phyloP scores from a whole-genome alignment of 2,888 invertebrate genomes.

The Plusia festucae region DNA sequence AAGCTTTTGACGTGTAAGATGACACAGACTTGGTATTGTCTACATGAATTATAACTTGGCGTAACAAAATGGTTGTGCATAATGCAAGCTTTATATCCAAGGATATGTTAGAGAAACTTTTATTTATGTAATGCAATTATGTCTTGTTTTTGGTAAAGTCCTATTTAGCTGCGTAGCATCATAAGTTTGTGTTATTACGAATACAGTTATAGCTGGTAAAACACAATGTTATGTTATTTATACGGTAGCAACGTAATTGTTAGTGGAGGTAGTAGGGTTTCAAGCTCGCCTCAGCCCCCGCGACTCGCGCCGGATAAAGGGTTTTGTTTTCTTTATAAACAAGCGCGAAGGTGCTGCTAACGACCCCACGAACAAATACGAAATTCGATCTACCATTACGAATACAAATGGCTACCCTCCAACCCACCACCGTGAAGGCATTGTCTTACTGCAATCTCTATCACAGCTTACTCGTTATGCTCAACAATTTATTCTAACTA shows the following conservation, averaged over 20 bases:
- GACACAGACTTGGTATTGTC: slow-evolving; percentile 27
- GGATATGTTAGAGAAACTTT: slow-evolving; percentile 33
- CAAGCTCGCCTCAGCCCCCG: slow-evolving; percentile 60
- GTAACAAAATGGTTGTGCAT: slow-evolving; percentile 30
- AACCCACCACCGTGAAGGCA: slow-evolving; percentile 73
- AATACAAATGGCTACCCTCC: slow-evolving; percentile 85
- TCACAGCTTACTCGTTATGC: slow-evolving; percentile 68
- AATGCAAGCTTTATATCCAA: slow-evolving; percentile 33
- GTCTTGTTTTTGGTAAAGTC: slow-evolving; percentile 10
- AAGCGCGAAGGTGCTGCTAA: slow-evolving; percentile 87
- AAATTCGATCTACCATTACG: slow-evolving; percentile 89
- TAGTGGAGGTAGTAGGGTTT: slow-evolving; percentile 69
- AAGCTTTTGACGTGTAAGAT: slow-evolving; percentile 46
- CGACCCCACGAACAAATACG: slow-evolving; percentile 88
- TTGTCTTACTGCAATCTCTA: slow-evolving; percentile 81
- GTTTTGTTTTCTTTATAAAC: slow-evolving; percentile 89
- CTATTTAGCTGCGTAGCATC: slow-evolving; percentile 22
- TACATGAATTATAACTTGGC: slow-evolving; percentile 12
- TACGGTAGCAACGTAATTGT: slow-evolving; percentile 54
- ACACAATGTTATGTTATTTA: slow-evolving; percentile 68
- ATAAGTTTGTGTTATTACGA: slow-evolving; percentile 36
- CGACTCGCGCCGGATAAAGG: slow-evolving; percentile 72
- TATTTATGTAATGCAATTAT: not conserved
- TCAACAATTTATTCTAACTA: slow-evolving; percentile 61
- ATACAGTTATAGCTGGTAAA: slow-evolving; percentile 17